Evolutionary conservation across 2,113 vertebrate genomes (phyloP).

Genomic region (Protobothrops mucrosquamatus): DNA sequence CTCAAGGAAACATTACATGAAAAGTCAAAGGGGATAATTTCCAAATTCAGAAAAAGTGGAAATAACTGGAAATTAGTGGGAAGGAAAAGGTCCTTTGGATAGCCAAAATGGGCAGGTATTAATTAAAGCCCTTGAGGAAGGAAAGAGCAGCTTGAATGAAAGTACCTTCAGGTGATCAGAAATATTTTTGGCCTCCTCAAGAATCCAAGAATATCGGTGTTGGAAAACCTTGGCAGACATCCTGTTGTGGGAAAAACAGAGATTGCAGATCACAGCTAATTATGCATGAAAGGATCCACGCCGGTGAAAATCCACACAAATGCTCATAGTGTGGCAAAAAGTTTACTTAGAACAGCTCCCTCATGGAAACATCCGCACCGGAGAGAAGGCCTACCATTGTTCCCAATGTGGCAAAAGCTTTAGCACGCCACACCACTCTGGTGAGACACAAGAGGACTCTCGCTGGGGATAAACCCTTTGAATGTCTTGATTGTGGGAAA

Average conservation of each 20-base stretch:
- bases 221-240: neutral
- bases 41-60: neutral
- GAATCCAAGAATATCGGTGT: neutral
- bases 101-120: neutral
- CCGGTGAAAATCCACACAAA: neutral
- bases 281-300: neutral
- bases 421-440: neutral
- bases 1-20: neutral
- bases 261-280: neutral
- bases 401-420: neutral
- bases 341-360: too few relatives aligned
- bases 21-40: neutral
- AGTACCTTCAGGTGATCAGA: neutral
- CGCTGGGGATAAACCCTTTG: neutral
- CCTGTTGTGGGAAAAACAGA: neutral
- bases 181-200: neutral
- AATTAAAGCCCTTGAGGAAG: neutral
- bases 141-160: neutral
- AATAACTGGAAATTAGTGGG: neutral
- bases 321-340: neutral
- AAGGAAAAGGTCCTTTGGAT: neutral
- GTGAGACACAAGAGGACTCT: neutral
- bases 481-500: neutral
- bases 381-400: neutral
- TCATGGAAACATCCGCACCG: too few relatives aligned